Evolutionary conservation across 92 coral and sea anemone species (phyloP).

Genomic region (Anthopleura xanthogrammica): DNA sequence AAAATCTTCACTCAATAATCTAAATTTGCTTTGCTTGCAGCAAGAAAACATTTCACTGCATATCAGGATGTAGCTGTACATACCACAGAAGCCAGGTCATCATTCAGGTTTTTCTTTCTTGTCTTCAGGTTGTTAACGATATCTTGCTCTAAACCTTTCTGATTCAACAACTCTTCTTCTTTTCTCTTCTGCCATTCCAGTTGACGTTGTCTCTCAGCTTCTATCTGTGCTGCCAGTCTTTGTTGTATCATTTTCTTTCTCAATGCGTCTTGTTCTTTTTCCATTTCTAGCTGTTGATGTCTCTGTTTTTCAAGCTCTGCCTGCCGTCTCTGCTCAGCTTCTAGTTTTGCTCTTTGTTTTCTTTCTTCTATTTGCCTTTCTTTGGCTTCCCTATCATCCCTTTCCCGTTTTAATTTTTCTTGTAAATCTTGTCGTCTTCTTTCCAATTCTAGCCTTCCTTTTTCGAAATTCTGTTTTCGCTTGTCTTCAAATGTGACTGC

Average conservation of each 20-base stretch:
- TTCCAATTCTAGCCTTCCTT: constrained; percentile 93
- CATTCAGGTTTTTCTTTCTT: constrained; percentile 79
- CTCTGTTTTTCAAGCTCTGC: constrained; percentile 96
- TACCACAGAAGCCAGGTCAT: constrained; percentile 85
- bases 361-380: constrained; percentile 87
- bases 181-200: constrained; percentile 97
- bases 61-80: constrained; percentile 9
- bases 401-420: constrained; percentile 76
- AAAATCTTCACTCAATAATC: too few relatives aligned
- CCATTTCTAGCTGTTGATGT: constrained; percentile 96
- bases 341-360: constrained; percentile 86
- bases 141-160: constrained; percentile 92
- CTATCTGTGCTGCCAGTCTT: constrained; percentile 93
- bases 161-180: constrained; percentile 88
- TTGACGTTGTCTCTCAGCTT: constrained; percentile 94
- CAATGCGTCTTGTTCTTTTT: constrained; percentile 92
- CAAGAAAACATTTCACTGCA: too few relatives aligned
- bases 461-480: constrained; percentile 92
- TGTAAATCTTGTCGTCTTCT: constrained; percentile 89
- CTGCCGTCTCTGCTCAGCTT: constrained; percentile 96
- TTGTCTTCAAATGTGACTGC: constrained; percentile 97
- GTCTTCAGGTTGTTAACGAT: constrained; percentile 90
- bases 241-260: constrained; percentile 98
- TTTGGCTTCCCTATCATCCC: constrained; percentile 86
- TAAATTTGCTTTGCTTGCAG: neutral